Percentiles rank a stretch among this genome's conserved stretches.
Evolutionary conservation across 2,888 invertebrate genomes (phyloP).

Genomic region (Cetonia aurata): DNA sequence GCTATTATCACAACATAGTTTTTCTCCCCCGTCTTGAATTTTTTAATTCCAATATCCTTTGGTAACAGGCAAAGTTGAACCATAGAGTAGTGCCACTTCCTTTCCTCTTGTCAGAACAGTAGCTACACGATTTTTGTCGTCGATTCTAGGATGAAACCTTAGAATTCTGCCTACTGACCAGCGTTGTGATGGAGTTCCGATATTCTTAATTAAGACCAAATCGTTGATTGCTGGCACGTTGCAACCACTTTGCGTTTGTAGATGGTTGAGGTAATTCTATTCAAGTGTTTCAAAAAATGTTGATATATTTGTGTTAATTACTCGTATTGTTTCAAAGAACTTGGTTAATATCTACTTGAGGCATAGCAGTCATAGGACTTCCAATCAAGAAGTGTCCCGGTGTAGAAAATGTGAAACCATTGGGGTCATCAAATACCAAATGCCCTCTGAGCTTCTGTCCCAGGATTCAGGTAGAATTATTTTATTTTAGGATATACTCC

Average conservation of each 20-base stretch:
- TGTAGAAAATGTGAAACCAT: slow-evolving; percentile 51
- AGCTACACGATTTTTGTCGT: slow-evolving; percentile 14
- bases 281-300: slow-evolving; percentile 52
- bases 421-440: slow-evolving; percentile 55
- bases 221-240: slow-evolving; percentile 4
- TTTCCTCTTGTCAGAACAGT: no score
- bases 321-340: slow-evolving; percentile 47
- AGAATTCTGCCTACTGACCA: slow-evolving; percentile 30
- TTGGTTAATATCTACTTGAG: slow-evolving; percentile 46
- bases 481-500: no score
- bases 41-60: no score
- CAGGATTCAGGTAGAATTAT: no score
- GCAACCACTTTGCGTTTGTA: slow-evolving; percentile 46
- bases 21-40: no score
- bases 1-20: no score
- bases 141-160: slow-evolving; percentile 2
- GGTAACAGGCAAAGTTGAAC: no score
- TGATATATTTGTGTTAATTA: no score
- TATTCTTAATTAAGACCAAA: slow-evolving; percentile 29
- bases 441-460: no score
- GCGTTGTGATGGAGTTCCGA: no score
- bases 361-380: slow-evolving; percentile 48
- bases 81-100: no score
- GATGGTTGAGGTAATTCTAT: slow-evolving; percentile 50
- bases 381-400: slow-evolving; percentile 56